Conservation (phyloP, 1,140 invertebrate genomes). For the Meloidogyne chitwoodi region DNA sequence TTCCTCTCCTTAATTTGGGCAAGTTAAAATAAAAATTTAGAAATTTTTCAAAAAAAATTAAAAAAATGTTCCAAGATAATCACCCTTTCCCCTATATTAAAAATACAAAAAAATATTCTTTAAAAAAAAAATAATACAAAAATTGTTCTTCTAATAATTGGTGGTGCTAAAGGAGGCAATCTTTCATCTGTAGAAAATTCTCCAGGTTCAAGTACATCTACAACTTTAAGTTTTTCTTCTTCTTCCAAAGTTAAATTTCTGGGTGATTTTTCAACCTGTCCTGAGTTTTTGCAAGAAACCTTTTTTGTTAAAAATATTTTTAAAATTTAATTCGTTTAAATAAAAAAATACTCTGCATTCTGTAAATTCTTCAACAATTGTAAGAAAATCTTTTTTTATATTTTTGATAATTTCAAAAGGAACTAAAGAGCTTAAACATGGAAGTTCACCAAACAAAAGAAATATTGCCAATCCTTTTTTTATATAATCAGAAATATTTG, state of each 20-base stretch:
- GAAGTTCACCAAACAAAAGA: conserved; percentile 7
- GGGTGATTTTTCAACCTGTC: not conserved
- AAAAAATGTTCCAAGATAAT: too few relatives aligned
- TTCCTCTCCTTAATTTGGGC: too few relatives aligned
- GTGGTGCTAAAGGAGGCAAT: conserved; percentile 11
- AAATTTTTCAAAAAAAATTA: too few relatives aligned
- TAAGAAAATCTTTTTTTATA: not conserved
- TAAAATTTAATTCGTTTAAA: not conserved
- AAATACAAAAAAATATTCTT: not conserved
- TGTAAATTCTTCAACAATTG: conserved; percentile 2
- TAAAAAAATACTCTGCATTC: conserved; percentile 3
- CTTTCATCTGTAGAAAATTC: conserved; percentile 6
- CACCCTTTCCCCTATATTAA: not conserved
- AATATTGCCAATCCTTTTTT: not conserved
- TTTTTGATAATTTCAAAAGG: not conserved
- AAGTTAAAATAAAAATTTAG: too few relatives aligned
- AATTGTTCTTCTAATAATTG: conserved; percentile 17
- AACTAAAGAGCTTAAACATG: conserved; percentile 4
- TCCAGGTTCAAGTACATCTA: conserved; percentile 4
- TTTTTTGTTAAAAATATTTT: not conserved
- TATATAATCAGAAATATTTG: not conserved
- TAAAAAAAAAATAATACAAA: conserved; percentile 9
- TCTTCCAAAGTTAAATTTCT: not conserved
- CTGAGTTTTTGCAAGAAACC: not conserved
- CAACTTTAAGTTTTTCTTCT: not conserved